These are phyloP conservation scores for Choloepus didactylus DNA, from an alignment of 2,797 vertebrate genomes.

Conservation along the genomic window DNA sequence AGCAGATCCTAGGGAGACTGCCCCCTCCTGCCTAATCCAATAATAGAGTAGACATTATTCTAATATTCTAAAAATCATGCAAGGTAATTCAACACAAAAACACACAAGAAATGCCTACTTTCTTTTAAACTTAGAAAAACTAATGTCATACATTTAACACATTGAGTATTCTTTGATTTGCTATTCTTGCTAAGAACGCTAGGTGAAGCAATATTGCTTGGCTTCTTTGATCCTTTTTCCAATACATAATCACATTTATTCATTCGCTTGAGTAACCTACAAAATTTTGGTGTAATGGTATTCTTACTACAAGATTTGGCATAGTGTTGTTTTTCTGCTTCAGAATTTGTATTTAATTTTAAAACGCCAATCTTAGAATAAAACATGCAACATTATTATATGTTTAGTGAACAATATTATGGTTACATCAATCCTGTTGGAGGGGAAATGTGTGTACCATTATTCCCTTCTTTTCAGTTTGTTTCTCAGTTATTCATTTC, in stretches of 20 bases:
- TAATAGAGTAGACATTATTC: neutral
- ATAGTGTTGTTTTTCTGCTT: neutral
- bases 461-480: conserved; percentile 29
- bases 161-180: neutral
- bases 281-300: neutral
- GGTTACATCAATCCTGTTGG: conserved; percentile 78
- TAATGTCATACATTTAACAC: neutral
- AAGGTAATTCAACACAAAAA: conserved; percentile 1
- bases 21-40: neutral
- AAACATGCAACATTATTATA: neutral
- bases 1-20: neutral
- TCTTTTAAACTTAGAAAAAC: conserved; percentile 17
- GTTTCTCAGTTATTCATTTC: neutral
- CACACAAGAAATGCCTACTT: neutral
- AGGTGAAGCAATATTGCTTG: neutral
- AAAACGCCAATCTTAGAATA: neutral
- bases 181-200: neutral
- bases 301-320: neutral
- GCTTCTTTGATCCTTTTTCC: neutral
- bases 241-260: neutral
- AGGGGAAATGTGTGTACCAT: neutral
- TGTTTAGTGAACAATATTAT: neutral
- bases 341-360: conserved; percentile 37
- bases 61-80: conserved; percentile 6
- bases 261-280: neutral